These are phyloP conservation scores for Conomelus anceps DNA, from an alignment of 2,888 invertebrate genomes.

Conservation along the genomic window DNA sequence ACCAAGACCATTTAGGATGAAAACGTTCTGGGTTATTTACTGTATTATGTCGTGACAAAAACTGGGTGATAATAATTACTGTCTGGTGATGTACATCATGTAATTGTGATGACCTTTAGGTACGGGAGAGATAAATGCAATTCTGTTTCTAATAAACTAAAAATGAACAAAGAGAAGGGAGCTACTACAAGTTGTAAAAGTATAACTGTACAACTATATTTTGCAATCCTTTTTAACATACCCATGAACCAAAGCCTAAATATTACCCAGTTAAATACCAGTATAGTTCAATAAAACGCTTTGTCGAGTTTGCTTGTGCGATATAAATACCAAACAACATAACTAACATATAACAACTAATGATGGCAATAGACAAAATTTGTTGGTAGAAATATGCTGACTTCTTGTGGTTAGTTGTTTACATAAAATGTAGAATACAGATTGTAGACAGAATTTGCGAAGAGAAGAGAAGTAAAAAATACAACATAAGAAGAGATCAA, in stretches of 20 bases:
- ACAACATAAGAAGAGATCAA: background rate
- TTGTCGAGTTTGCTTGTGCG: background rate
- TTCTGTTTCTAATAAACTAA: background rate
- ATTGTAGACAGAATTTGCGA: too few species aligned
- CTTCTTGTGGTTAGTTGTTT: too few species aligned
- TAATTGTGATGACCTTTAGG: background rate
- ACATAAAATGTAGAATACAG: too few species aligned
- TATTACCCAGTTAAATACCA: background rate
- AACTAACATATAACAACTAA: too few species aligned
- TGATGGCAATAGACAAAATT: background rate
- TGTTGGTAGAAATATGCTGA: too few species aligned
- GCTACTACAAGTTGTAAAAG: too few species aligned
- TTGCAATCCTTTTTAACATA: background rate
- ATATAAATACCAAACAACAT: background rate
- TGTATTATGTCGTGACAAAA: background rate
- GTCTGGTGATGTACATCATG: background rate
- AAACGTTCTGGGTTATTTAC: background rate
- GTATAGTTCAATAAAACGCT: background rate
- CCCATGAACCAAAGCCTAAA: background rate
- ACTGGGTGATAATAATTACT: background rate
- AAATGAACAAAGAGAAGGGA: background rate
- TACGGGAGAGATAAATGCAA: background rate
- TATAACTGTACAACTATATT: background rate
- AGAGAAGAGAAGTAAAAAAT: too few species aligned
- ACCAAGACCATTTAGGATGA: background rate